Evolutionary conservation across 2,888 invertebrate species (phyloP).

Genomic region (Xestia sexstrigata): DNA sequence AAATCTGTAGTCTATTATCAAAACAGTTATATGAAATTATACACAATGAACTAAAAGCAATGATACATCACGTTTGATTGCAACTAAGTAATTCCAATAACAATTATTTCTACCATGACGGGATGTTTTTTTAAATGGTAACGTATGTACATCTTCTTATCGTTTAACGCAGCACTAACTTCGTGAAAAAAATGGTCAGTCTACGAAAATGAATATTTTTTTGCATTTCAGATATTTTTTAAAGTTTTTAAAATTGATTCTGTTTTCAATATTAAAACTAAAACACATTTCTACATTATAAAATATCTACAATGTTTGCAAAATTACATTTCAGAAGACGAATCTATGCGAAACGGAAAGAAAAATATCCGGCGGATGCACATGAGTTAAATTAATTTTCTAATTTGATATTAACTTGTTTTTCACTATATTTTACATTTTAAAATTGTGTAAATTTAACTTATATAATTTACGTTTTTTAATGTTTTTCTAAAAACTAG

Average conservation of each 20-base stretch:
- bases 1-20: background rate
- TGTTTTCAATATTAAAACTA: background rate
- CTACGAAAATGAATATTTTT: background rate
- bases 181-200: background rate
- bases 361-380: slow-evolving; percentile 51
- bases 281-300: background rate
- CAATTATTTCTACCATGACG: slow-evolving; percentile 37
- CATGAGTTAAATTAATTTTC: background rate
- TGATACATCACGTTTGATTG: background rate
- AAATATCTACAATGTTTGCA: background rate
- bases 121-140: slow-evolving; percentile 26
- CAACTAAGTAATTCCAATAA: background rate
- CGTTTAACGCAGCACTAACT: slow-evolving; percentile 38
- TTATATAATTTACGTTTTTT: background rate
- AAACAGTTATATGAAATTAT: background rate
- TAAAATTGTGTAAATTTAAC: background rate
- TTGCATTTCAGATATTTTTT: no score
- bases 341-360: slow-evolving; percentile 11
- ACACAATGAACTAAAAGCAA: background rate
- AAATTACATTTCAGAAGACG: background rate
- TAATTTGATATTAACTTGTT: background rate
- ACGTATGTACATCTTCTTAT: background rate
- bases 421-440: background rate
- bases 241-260: rapidly evolving
- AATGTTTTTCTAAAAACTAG: background rate